phyloP scores from a whole-genome alignment of 2,113 vertebrate genomes.

The Grus americana region DNA sequence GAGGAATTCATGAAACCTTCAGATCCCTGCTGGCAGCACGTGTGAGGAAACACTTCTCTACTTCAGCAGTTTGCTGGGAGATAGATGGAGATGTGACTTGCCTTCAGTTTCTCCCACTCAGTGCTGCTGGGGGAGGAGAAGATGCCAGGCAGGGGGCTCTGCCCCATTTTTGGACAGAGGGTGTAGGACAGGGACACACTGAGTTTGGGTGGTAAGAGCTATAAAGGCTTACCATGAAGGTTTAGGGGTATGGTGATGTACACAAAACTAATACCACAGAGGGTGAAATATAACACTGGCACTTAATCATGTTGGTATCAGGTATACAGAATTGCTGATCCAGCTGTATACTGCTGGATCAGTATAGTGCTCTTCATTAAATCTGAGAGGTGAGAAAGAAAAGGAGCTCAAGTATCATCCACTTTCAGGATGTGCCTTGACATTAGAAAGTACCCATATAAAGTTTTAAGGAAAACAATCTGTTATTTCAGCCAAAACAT shows the following conservation, averaged over 20 bases:
- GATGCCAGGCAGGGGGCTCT: fast-evolving
- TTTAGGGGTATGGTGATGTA: background rate
- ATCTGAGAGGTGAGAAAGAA: background rate
- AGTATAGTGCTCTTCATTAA: background rate
- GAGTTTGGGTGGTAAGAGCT: background rate
- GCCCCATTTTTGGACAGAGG: background rate
- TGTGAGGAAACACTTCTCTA: background rate
- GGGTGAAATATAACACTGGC: background rate
- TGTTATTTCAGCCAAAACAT: background rate
- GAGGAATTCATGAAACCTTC: background rate
- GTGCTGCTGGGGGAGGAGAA: fast-evolving
- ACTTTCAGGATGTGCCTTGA: background rate
- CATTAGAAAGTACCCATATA: background rate
- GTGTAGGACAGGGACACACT: background rate
- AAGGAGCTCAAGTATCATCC: background rate
- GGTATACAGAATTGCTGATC: background rate
- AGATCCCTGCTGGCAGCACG: background rate
- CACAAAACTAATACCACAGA: background rate
- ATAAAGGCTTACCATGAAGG: background rate
- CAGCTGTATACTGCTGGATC: background rate
- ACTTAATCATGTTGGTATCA: background rate
- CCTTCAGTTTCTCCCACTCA: background rate
- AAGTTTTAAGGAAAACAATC: background rate
- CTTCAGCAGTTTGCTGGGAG: background rate
- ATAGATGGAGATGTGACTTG: background rate